Evolutionary conservation across 2,113 vertebrate genomes (phyloP).

Genomic region (Toxotes chatareus): DNA sequence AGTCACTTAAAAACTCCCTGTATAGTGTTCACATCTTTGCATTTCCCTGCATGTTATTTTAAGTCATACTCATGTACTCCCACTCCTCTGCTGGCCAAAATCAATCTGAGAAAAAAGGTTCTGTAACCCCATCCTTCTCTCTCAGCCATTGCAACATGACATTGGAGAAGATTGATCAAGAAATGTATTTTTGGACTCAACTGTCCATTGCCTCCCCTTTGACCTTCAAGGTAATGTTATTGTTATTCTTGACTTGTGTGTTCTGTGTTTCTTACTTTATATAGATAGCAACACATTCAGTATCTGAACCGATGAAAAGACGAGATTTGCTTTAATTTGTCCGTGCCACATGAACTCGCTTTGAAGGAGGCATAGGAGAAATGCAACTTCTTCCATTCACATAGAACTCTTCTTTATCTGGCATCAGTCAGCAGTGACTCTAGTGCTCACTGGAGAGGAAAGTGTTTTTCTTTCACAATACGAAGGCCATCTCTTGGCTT

Average conservation of each 20-base stretch:
- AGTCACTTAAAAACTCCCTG: conserved; percentile 27
- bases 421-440: not conserved
- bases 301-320: conserved; percentile 16
- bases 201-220: conserved; percentile 50
- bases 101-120: conserved; percentile 76
- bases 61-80: conserved; percentile 60
- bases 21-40: conserved; percentile 18
- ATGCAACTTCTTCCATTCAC: conserved; percentile 10
- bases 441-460: conserved; percentile 6
- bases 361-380: not conserved
- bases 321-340: conserved; percentile 30
- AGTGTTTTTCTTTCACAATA: conserved; percentile 48
- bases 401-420: conserved; percentile 16
- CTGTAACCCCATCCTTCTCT: conserved; percentile 78
- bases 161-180: conserved; percentile 82
- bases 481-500: conserved; percentile 56
- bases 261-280: conserved; percentile 3
- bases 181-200: conserved; percentile 76
- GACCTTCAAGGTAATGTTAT: conserved; percentile 64
- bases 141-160: conserved; percentile 69
- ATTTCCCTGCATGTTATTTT: conserved; percentile 75
- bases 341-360: conserved; percentile 22
- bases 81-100: conserved; percentile 63
- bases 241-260: conserved; percentile 31
- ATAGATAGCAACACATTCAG: conserved; percentile 2